Conservation (phyloP, 2,797 vertebrate genomes). For the Holocentrus rufus region DNA sequence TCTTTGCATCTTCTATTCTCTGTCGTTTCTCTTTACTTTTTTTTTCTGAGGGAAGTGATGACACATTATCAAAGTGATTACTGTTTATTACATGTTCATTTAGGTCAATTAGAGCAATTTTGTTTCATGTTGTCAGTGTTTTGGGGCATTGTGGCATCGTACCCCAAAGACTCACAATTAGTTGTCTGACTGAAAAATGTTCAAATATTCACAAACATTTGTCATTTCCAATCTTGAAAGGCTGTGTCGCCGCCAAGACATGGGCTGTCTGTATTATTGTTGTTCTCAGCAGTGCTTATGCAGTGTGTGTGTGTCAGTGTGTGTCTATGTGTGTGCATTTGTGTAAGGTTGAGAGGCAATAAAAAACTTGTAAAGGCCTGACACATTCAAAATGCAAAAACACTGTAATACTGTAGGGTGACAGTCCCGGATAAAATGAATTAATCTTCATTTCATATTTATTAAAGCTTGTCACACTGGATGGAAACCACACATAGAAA, state of each 20-base stretch:
- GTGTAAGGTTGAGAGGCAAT: too few relatives aligned
- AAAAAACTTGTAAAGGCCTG: too few relatives aligned
- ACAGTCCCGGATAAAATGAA: background rate
- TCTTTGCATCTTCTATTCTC: constrained; percentile 39
- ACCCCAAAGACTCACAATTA: constrained; percentile 65
- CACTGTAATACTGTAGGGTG: background rate
- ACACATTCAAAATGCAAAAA: too few relatives aligned
- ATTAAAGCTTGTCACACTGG: background rate
- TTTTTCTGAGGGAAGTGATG: constrained; percentile 54
- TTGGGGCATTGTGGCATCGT: constrained; percentile 41
- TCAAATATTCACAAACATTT: constrained; percentile 56
- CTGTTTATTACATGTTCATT: constrained; percentile 64
- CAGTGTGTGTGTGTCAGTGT: background rate
- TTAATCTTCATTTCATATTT: background rate
- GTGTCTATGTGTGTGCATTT: constrained; percentile 1
- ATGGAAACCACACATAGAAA: too few relatives aligned
- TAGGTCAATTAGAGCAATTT: constrained; percentile 70
- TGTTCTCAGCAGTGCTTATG: background rate
- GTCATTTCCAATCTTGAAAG: constrained; percentile 33
- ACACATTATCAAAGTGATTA: constrained; percentile 74
- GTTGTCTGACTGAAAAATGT: constrained; percentile 53
- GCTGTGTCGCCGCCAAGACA: constrained; percentile 33
- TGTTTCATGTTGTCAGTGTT: constrained; percentile 59
- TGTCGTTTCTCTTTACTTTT: constrained; percentile 21
- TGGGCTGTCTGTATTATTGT: constrained; percentile 17